These are phyloP conservation scores for Geotria australis DNA, from an alignment of 2,797 vertebrate species.

Conservation along the genomic window DNA sequence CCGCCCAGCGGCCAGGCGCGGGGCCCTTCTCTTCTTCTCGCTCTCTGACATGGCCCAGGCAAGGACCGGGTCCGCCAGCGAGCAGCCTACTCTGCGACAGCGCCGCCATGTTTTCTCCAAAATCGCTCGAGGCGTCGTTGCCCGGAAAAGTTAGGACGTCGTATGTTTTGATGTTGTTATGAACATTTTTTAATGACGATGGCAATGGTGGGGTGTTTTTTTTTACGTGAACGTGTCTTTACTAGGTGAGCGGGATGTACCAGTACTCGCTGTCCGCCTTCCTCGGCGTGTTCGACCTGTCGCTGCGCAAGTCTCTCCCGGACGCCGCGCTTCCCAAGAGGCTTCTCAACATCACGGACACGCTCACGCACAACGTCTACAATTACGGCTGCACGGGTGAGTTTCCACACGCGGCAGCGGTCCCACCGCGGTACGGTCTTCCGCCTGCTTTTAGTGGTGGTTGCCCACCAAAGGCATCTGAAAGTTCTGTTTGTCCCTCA, in stretches of 20 bases:
- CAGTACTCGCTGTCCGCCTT: conserved; percentile 71
- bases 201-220: too few species aligned
- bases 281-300: conserved; percentile 50
- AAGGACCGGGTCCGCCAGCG: conserved; percentile 11
- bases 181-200: too few species aligned
- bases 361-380: conserved; percentile 51
- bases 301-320: conserved; percentile 42
- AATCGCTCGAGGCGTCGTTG: too few species aligned
- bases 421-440: too few species aligned
- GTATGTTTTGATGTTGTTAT: too few species aligned
- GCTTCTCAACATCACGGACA: conserved; percentile 47
- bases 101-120: too few species aligned
- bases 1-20: conserved; percentile 52
- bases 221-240: too few species aligned
- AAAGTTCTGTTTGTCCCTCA: too few species aligned
- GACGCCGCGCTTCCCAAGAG: conserved; percentile 25
- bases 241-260: conserved; percentile 28
- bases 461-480: too few species aligned
- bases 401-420: neutral
- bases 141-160: too few species aligned
- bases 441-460: too few species aligned
- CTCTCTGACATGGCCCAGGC: conserved; percentile 75
- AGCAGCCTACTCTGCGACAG: too few species aligned
- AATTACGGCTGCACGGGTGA: conserved; percentile 80
- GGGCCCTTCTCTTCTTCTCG: conserved; percentile 64